Evolutionary conservation across 1,140 invertebrate genomes (phyloP).

Genomic region (Sycobia sp.): DNA sequence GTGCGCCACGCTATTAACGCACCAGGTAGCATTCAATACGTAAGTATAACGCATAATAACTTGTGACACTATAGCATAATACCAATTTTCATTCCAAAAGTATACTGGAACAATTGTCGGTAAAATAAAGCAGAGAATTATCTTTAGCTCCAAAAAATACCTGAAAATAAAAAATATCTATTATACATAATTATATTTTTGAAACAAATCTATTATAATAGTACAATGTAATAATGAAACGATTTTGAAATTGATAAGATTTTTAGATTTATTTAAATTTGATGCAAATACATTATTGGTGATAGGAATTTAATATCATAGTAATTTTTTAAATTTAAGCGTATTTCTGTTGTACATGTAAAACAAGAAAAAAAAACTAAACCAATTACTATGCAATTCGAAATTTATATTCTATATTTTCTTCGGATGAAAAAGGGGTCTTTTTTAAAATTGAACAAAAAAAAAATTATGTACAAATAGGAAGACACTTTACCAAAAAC

Average conservation of each 20-base stretch:
- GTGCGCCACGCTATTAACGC: constrained; percentile 74
- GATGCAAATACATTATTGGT: too few relatives aligned
- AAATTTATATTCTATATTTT: too few relatives aligned
- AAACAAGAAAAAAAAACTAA: too few relatives aligned
- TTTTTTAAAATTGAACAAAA: too few relatives aligned
- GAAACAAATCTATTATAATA: background rate
- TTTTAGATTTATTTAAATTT: too few relatives aligned
- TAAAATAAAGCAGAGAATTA: constrained; percentile 65
- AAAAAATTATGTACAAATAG: too few relatives aligned
- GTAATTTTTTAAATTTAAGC: too few relatives aligned
- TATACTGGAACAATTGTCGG: constrained; percentile 68
- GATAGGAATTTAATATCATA: too few relatives aligned
- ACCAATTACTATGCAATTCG: too few relatives aligned
- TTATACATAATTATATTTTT: background rate
- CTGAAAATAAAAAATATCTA: constrained; percentile 41
- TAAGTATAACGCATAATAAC: constrained; percentile 66
- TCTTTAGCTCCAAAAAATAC: constrained; percentile 63
- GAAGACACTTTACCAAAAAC: too few relatives aligned
- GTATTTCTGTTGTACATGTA: too few relatives aligned
- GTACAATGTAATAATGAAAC: background rate
- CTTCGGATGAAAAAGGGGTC: too few relatives aligned
- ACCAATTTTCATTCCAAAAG: constrained; percentile 68
- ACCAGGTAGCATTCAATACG: constrained; percentile 70
- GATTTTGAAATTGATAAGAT: background rate
- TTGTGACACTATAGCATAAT: constrained; percentile 61